These are phyloP conservation scores for Gerris lacustris DNA, from an alignment of 2,888 invertebrate species.

Conservation along the genomic window DNA sequence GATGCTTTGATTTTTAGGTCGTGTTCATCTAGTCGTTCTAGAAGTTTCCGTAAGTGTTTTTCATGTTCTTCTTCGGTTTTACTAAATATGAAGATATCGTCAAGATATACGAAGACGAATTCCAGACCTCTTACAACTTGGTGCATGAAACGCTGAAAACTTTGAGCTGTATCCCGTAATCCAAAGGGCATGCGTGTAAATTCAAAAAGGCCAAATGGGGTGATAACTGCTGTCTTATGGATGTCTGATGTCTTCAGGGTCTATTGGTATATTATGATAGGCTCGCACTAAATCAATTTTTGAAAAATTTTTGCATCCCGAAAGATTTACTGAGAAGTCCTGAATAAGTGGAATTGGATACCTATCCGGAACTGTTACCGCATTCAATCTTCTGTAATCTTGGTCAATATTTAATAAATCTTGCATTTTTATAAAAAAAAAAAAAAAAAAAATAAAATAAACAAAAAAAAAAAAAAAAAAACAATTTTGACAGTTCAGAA, in stretches of 20 bases:
- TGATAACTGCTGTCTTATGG: constrained; percentile 31
- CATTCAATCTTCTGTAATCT: constrained; percentile 33
- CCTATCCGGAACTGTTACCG: constrained; percentile 30
- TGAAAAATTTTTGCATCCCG: constrained; percentile 27
- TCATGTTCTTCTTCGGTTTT: constrained; percentile 22
- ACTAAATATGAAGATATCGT: constrained; percentile 34
- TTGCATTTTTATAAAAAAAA: too few relatives aligned
- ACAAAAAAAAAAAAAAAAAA: too few relatives aligned
- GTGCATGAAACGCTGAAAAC: constrained; percentile 26
- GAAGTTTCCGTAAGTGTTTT: constrained; percentile 23
- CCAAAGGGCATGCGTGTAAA: constrained; percentile 28
- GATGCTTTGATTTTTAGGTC: constrained; percentile 29
- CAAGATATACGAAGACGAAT: constrained; percentile 30
- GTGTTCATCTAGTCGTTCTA: constrained; percentile 22
- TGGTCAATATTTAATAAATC: too few relatives aligned
- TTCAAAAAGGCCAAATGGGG: constrained; percentile 27
- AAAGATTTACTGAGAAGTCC: constrained; percentile 28
- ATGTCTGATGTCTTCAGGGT: constrained; percentile 27
- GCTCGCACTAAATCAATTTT: constrained; percentile 28
- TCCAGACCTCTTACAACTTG: constrained; percentile 18
- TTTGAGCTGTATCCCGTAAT: constrained; percentile 26
- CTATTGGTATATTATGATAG: constrained; percentile 32
- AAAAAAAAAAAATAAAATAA: too few relatives aligned
- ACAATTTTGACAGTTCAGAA: too few relatives aligned
- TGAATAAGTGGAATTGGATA: constrained; percentile 32